Evolutionary conservation across 53 echinoderm and acorn worm species (phyloP), one percentile per base, ranked within the genome.

Genomic region (Pentamera pediparva): DNA sequence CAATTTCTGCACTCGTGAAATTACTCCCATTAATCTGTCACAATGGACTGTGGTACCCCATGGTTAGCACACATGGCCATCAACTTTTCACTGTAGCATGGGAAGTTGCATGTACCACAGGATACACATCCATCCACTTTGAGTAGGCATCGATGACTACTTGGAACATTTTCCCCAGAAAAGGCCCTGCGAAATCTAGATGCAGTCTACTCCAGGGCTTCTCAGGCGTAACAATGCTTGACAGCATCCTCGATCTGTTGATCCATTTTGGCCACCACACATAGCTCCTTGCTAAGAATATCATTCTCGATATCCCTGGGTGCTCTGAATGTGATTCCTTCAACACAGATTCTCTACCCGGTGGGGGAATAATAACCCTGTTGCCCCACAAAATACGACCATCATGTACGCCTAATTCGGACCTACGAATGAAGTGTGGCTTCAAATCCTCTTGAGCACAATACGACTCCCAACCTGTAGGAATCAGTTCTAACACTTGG

Each of bases 191-290:
- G 64, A 59, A 86, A 55, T 86, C 86, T 26, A 86, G 25, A 41
- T 86, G 76, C 30, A 86, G 38, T 17, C 86, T 34, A 59, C 32
- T 47, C 86, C 77, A 77, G 34, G 82, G 87, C 26, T 45, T 47
- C 45, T 58, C 35, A 85, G 19, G 34, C 35, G n/a, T 40, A 57
- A n/a, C 85, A 85, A 3, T 58, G 25, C 32, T 77, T 77, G 5
- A 74, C 81, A 31, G 56, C 65, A 5, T 65, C n/a, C 20, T 85
- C 89, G 1, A 75, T 30, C 4, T 89, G 81, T 8, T 71, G 37
- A 61, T 85, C 78, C 32, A 85, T 57, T 17, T 51, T 59, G 11
- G 89, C 79, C 80, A 84, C 81, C 81, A 89, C 3, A 88, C 71
- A 26, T 78, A 75, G 13, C 76, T 20, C 56, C 56, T 55, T 55